phyloP scores from a whole-genome alignment of 2,797 vertebrate species.

The Onychomys leucogaster region DNA sequence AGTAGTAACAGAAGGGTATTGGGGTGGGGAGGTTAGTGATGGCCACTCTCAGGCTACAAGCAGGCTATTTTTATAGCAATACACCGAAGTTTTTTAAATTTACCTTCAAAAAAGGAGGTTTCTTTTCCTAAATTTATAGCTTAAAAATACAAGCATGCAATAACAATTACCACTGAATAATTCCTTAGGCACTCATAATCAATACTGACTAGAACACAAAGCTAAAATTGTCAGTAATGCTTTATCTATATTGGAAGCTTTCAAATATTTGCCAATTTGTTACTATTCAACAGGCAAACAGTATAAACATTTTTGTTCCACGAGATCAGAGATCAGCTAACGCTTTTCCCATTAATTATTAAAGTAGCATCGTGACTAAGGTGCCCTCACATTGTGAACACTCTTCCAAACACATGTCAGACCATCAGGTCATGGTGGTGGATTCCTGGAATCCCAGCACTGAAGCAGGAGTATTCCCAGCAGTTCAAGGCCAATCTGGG shows the following conservation, averaged over 20 bases:
- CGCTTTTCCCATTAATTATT: conserved; percentile 20
- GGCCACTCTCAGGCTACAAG: background rate
- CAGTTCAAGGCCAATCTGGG: background rate
- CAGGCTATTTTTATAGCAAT: background rate
- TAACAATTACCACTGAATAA: background rate
- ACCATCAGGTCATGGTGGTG: background rate
- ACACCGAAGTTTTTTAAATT: background rate
- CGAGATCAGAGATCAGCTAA: background rate
- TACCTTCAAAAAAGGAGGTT: conserved; percentile 3
- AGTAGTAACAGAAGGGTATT: background rate
- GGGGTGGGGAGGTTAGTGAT: background rate
- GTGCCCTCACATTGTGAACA: background rate
- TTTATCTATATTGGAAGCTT: background rate
- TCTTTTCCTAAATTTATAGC: conserved; percentile 7
- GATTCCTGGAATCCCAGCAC: background rate
- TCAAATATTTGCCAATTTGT: background rate
- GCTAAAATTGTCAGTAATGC: conserved; percentile 29
- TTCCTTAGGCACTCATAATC: background rate
- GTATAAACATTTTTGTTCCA: background rate
- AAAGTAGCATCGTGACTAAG: background rate
- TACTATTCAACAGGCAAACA: background rate
- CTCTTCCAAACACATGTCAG: background rate
- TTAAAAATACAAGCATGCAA: background rate
- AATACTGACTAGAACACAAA: background rate
- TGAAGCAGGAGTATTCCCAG: background rate